A percentile compares a stretch with the other conserved stretches of the same genome.
These are phyloP conservation scores for Mythimna loreyi DNA, from an alignment of 2,888 invertebrate species.

Conservation along the genomic window DNA sequence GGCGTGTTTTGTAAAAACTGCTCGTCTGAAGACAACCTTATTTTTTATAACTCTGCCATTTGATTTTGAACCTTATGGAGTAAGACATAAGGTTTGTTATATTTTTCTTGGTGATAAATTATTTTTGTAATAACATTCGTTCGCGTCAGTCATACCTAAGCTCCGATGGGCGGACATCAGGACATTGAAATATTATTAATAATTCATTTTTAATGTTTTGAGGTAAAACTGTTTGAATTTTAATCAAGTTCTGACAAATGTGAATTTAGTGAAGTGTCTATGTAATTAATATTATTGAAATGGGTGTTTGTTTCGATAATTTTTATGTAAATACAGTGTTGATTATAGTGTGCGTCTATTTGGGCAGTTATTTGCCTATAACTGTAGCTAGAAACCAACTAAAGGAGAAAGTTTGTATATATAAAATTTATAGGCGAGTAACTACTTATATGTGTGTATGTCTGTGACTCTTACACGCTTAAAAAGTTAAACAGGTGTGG, in stretches of 20 bases:
- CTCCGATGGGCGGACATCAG: constrained; percentile 78
- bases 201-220: constrained; percentile 65
- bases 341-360: constrained; percentile 34
- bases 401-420: too few relatives aligned
- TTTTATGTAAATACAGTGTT: constrained; percentile 52
- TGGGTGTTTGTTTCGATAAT: constrained; percentile 48
- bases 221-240: constrained; percentile 64
- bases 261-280: constrained; percentile 48
- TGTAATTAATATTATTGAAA: constrained; percentile 53
- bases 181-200: constrained; percentile 71
- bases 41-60: background rate
- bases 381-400: constrained; percentile 3
- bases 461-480: too few relatives aligned
- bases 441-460: too few relatives aligned
- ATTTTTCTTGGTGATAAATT: constrained; percentile 2
- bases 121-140: constrained; percentile 68
- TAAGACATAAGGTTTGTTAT: background rate
- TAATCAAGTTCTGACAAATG: constrained; percentile 61
- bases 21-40: constrained; percentile 63
- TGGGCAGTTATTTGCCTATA: constrained; percentile 10
- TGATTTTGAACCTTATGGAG: rapidly evolving
- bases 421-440: too few relatives aligned
- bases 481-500: too few relatives aligned
- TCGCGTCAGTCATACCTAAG: constrained; percentile 76
- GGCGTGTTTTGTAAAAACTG: constrained; percentile 75